Percentiles rank a stretch among this genome's conserved stretches.
Conservation (phyloP, 2,113 vertebrate genomes). For the Rattus rattus region DNA sequence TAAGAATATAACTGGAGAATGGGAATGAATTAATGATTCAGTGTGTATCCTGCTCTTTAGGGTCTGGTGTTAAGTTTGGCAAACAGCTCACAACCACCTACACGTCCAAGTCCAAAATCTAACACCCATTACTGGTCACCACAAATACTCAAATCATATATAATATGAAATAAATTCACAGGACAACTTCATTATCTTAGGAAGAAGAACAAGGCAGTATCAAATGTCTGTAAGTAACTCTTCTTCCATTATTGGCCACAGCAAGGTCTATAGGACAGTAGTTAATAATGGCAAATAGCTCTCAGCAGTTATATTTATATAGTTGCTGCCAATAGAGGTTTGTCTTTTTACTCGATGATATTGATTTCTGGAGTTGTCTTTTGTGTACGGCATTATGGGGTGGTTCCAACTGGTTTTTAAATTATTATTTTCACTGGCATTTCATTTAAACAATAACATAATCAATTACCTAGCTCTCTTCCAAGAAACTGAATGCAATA, state of each 20-base stretch:
- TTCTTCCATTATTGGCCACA: neutral
- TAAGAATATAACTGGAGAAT: neutral
- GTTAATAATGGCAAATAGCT: neutral
- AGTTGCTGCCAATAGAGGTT: neutral
- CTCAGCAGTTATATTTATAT: constrained; percentile 63
- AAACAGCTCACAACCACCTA: neutral
- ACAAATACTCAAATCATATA: neutral
- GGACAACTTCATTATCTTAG: neutral
- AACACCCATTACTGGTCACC: neutral
- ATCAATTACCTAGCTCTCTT: constrained; percentile 66
- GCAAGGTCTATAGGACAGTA: neutral
- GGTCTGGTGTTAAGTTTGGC: neutral
- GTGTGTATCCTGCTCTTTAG: no score
- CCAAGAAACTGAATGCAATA: constrained; percentile 68
- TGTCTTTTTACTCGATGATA: constrained; percentile 73
- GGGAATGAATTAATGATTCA: neutral
- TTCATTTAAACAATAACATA: constrained; percentile 74
- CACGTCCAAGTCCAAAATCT: no score
- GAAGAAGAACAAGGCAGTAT: neutral
- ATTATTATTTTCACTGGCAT: constrained; percentile 71
- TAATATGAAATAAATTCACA: neutral
- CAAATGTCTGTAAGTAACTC: accelerated
- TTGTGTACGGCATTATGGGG: constrained; percentile 60
- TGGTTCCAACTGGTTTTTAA: constrained; percentile 69
- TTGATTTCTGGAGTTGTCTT: constrained; percentile 70